Evolutionary conservation across 2,888 invertebrate genomes (phyloP).

Genomic region (Drosophila aldrichi): DNA sequence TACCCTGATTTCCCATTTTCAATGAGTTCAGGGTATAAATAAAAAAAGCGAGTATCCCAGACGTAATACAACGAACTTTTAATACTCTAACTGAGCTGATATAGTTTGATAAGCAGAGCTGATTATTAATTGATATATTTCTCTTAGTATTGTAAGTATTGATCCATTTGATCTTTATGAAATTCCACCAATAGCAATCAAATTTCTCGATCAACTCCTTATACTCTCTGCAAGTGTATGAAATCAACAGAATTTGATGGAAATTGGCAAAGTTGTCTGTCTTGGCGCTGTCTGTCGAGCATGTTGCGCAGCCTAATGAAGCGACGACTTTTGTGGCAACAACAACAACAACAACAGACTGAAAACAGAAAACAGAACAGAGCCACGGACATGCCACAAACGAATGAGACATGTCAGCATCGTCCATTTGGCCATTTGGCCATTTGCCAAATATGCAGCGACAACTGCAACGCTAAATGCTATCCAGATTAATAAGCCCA

Average conservation of each 20-base stretch:
- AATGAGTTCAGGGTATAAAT: no score
- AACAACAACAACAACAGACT: not conserved
- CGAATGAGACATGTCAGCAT: conserved; percentile 46
- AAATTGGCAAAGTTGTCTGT: conserved; percentile 76
- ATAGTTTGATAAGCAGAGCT: no score
- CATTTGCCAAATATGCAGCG: conserved; percentile 71
- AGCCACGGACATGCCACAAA: conserved; percentile 44
- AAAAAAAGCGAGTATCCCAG: not conserved
- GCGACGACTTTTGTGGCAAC: conserved; percentile 60
- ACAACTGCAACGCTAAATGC: conserved; percentile 70
- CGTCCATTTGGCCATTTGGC: conserved; percentile 49
- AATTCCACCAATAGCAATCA: no score
- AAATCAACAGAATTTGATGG: conserved; percentile 65
- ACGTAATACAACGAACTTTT: not conserved
- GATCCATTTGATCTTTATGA: not conserved
- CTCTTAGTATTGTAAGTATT: no score
- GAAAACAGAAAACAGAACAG: not conserved
- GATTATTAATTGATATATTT: no score
- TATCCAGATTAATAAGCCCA: conserved; percentile 71
- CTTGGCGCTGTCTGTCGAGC: conserved; percentile 48
- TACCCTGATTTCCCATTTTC: no score
- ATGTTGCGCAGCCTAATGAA: conserved; percentile 70
- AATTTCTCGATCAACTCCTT: not conserved
- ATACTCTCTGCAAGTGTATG: conserved; percentile 15
- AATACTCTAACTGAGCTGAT: conserved; percentile 24